Evolutionary conservation across 2,113 vertebrate genomes (phyloP).

Genomic region (Sceloporus tristichus): DNA sequence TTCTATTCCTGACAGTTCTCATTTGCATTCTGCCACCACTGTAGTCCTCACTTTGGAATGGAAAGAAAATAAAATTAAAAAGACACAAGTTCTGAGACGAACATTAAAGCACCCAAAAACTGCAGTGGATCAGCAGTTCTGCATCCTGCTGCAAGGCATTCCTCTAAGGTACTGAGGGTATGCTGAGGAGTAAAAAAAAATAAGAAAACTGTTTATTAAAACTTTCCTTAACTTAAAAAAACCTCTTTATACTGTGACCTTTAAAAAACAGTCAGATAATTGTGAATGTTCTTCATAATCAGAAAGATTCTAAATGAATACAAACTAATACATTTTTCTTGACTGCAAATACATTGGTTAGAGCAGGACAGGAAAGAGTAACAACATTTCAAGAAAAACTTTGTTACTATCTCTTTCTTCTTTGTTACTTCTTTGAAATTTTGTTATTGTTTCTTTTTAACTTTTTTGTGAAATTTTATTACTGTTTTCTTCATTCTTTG

Average conservation of each 20-base stretch:
- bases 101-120: conserved; percentile 53
- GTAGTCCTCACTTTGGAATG: conserved; percentile 71
- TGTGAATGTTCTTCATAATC: neutral
- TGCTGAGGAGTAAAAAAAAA: conserved; percentile 27
- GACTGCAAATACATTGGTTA: neutral
- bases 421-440: no score
- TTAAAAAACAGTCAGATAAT: neutral
- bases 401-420: no score
- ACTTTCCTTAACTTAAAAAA: neutral
- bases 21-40: conserved; percentile 63
- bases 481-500: no score
- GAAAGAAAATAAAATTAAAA: conserved; percentile 70
- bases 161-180: conserved; percentile 36
- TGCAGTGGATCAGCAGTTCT: conserved; percentile 33
- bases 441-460: no score
- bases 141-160: conserved; percentile 36
- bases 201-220: conserved; percentile 34
- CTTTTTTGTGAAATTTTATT: no score
- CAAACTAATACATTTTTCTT: no score
- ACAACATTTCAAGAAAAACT: neutral
- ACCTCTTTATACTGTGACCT: conserved; percentile 8
- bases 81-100: conserved; percentile 55
- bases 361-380: neutral
- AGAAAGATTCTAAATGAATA: neutral
- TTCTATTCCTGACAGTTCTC: conserved; percentile 66